Percentiles rank a stretch among this genome's conserved stretches.
These are phyloP conservation scores for Archips crataeganus DNA, from an alignment of 2,888 invertebrate species.

Conservation along the genomic window DNA sequence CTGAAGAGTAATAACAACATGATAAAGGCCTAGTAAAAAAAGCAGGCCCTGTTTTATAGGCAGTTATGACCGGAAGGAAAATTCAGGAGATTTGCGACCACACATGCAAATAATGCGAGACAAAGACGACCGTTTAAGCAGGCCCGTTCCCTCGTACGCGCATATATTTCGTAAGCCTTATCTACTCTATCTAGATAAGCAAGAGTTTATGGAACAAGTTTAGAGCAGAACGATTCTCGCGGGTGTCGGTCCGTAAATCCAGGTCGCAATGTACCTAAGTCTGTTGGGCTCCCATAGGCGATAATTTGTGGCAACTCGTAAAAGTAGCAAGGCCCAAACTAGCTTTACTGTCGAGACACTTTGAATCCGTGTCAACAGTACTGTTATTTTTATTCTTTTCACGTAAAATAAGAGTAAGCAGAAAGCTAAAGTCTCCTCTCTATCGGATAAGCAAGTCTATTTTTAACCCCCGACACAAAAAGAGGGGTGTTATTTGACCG, in stretches of 20 bases:
- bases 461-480: too few species aligned
- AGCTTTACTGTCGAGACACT: conserved; percentile 23
- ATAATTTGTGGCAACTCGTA: conserved; percentile 31
- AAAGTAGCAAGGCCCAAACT: conserved; percentile 33
- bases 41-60: conserved; percentile 3
- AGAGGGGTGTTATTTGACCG: too few species aligned
- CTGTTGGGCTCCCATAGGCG: conserved; percentile 42
- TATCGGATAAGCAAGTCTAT: neutral
- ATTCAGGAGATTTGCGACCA: conserved; percentile 29
- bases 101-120: conserved; percentile 32
- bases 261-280: conserved; percentile 54
- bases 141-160: conserved; percentile 18
- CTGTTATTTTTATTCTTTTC: conserved; percentile 8
- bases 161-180: conserved; percentile 37
- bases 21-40: neutral
- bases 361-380: conserved; percentile 19
- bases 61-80: conserved; percentile 3
- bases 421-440: neutral
- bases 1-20: neutral
- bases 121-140: conserved; percentile 20
- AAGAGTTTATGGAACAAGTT: conserved; percentile 41
- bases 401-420: neutral
- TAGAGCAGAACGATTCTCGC: conserved; percentile 50
- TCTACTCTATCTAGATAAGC: conserved; percentile 41
- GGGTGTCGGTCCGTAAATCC: conserved; percentile 58